Percentiles rank a stretch among this genome's conserved stretches.
Conservation (phyloP, 2,797 vertebrate species). For the Sebastes flavidus region DNA sequence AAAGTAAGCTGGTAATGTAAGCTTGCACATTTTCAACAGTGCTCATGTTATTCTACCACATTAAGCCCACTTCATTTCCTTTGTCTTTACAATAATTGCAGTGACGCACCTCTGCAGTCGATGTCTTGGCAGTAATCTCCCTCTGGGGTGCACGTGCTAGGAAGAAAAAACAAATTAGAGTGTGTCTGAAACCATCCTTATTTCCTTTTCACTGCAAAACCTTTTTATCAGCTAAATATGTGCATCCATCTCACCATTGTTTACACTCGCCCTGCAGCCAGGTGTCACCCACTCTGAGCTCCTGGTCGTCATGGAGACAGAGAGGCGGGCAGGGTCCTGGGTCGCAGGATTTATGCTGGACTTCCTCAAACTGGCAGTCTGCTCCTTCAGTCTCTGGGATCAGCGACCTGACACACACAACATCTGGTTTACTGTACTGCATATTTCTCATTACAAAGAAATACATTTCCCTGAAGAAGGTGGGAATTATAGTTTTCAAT, state of each 20-base stretch:
- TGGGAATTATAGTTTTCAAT: not conserved
- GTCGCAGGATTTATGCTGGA: conserved; percentile 84
- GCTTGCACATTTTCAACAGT: not conserved
- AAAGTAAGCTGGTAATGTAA: not conserved
- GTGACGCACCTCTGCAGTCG: conserved; percentile 84
- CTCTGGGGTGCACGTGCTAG: conserved; percentile 91
- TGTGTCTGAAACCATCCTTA: not conserved
- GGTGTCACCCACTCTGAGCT: conserved; percentile 83
- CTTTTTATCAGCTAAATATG: not conserved
- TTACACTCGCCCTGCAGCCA: conserved; percentile 89
- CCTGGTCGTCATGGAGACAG: conserved; percentile 79
- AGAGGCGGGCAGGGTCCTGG: conserved; percentile 84
- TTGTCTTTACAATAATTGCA: not conserved
- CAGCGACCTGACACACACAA: conserved; percentile 78
- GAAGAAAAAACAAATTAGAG: not conserved
- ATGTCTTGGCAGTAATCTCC: conserved; percentile 86
- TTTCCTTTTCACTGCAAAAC: not conserved
- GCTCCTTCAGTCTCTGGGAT: conserved; percentile 73
- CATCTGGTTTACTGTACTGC: not conserved
- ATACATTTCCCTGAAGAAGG: not conserved
- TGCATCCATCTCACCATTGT: conserved; percentile 85
- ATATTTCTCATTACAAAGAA: not conserved
- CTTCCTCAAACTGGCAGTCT: conserved; percentile 85
- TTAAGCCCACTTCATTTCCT: not conserved
- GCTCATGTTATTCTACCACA: not conserved